A percentile compares a stretch with the other conserved stretches of the same genome.
Conservation (phyloP, 2,113 vertebrate species). For the Larimichthys polyactis region DNA sequence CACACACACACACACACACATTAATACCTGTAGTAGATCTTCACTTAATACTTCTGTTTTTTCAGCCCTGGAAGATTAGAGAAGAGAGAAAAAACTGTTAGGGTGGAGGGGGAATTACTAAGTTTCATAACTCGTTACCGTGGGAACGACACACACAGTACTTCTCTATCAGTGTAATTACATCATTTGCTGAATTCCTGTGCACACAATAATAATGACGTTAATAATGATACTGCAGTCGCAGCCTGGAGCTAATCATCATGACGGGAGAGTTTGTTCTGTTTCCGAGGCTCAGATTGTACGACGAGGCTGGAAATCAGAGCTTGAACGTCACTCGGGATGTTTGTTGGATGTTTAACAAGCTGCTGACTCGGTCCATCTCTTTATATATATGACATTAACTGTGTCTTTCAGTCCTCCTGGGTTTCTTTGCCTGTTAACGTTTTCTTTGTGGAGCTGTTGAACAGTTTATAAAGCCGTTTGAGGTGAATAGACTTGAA, state of each 20-base stretch:
- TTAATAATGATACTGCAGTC: not conserved
- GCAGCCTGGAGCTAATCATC: constrained; percentile 27
- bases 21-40: constrained; percentile 79
- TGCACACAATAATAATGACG: not conserved
- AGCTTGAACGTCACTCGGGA: not conserved
- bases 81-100: constrained; percentile 30
- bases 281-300: not conserved
- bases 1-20: constrained; percentile 29
- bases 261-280: constrained; percentile 2
- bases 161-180: constrained; percentile 45
- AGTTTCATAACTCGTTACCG: constrained; percentile 34
- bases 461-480: not conserved
- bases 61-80: constrained; percentile 76
- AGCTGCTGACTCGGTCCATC: not conserved
- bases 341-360: not conserved
- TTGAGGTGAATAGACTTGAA: not conserved
- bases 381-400: not conserved
- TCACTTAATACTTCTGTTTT: constrained; percentile 83
- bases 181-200: constrained; percentile 36
- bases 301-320: not conserved
- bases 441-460: not conserved
- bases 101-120: not conserved
- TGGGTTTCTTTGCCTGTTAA: not conserved
- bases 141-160: constrained; percentile 45
- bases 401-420: not conserved